A percentile compares a stretch with the other conserved stretches of the same genome.
Evolutionary conservation across 1,140 invertebrate genomes (phyloP).

Genomic region (Lysiphlebus fabarum): DNA sequence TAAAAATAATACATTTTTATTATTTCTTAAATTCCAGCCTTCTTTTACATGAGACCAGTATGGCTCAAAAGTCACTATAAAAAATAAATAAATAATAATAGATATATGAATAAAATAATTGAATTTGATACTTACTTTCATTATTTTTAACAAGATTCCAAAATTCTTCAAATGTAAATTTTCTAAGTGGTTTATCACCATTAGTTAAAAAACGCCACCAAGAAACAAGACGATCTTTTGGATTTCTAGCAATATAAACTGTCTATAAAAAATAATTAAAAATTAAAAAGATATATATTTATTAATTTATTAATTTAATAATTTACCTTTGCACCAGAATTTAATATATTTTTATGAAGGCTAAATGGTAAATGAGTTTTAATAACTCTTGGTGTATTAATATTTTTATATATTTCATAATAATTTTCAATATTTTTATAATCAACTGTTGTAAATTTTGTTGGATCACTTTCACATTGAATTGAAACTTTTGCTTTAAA

Average conservation of each 20-base stretch:
- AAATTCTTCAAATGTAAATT: neutral
- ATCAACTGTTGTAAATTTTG: neutral
- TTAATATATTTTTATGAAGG: neutral
- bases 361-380: constrained; percentile 6
- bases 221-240: neutral
- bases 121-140: neutral
- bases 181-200: neutral
- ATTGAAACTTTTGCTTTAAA: too few species aligned
- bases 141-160: neutral
- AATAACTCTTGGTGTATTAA: neutral
- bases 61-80: neutral
- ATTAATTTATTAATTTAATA: neutral
- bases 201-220: neutral
- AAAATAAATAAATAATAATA: neutral
- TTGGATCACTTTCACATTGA: neutral
- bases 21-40: constrained; percentile 1
- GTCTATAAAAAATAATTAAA: neutral
- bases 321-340: constrained; percentile 7
- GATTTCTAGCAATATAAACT: constrained; percentile 1
- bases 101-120: neutral
- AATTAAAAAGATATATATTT: neutral
- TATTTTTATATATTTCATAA: neutral
- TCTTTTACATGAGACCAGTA: constrained; percentile 2
- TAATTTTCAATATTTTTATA: too few species aligned
- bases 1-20: constrained; percentile 6